These are phyloP conservation scores for Cranoglanis bouderius DNA, from an alignment of 2,113 vertebrate species.

Conservation along the genomic window DNA sequence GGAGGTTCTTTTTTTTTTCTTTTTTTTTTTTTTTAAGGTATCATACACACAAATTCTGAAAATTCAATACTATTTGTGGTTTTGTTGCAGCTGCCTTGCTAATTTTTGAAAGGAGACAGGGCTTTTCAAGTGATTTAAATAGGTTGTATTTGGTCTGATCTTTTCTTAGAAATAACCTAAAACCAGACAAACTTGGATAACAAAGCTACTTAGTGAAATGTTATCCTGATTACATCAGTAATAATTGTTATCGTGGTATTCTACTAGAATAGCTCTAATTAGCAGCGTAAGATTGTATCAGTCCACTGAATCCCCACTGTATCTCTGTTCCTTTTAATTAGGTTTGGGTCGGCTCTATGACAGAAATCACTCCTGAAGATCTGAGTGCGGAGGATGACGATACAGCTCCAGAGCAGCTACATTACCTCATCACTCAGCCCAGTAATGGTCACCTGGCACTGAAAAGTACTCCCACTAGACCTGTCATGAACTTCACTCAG, in stretches of 20 bases:
- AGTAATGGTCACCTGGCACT: slow-evolving; percentile 85
- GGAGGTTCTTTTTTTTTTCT: too few species aligned
- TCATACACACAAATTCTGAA: not conserved
- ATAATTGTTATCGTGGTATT: not conserved
- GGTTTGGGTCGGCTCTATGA: slow-evolving; percentile 87
- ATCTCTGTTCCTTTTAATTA: slow-evolving; percentile 52
- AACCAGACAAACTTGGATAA: not conserved
- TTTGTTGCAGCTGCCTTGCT: not conserved
- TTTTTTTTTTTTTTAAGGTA: not conserved
- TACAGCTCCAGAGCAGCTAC: slow-evolving; percentile 73
- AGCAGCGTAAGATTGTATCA: not conserved
- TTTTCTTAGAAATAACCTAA: not conserved
- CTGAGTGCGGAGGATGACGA: slow-evolving; percentile 81
- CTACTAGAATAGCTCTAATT: not conserved
- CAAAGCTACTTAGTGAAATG: not conserved
- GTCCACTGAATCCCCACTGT: not conserved
- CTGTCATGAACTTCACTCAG: slow-evolving; percentile 86
- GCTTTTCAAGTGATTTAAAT: not conserved
- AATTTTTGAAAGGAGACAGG: not conserved
- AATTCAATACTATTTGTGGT: not conserved
- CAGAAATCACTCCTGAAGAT: slow-evolving; percentile 77
- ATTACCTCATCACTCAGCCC: slow-evolving; percentile 80
- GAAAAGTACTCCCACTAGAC: slow-evolving; percentile 75
- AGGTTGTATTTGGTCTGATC: not conserved
- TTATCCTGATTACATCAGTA: not conserved